Evolutionary conservation across 2,113 vertebrate genomes (phyloP).

Genomic region (Dromiciops gliroides): DNA sequence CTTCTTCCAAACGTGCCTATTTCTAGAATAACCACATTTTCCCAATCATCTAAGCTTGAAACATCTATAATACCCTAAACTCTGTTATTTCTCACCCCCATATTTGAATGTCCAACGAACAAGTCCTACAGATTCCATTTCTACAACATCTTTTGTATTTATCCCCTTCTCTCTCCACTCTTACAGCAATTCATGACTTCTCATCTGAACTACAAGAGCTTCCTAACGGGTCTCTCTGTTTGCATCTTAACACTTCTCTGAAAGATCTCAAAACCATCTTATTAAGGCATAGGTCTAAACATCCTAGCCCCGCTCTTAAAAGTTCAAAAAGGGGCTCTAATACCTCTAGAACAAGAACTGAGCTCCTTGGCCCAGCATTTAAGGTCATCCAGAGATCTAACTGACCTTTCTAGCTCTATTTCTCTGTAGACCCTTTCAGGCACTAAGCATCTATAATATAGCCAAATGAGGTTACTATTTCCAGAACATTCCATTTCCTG

Average conservation of each 20-base stretch:
- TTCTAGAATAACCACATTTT: background rate
- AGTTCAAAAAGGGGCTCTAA: background rate
- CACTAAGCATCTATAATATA: background rate
- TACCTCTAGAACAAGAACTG: background rate
- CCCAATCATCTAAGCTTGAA: background rate
- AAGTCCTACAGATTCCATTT: background rate
- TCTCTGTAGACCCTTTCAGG: background rate
- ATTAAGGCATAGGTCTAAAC: background rate
- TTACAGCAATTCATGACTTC: background rate
- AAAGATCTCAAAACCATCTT: background rate
- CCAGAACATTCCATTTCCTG: background rate
- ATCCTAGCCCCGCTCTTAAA: background rate
- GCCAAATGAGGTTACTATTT: background rate
- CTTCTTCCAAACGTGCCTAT: background rate
- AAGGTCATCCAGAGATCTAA: background rate
- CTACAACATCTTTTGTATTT: background rate
- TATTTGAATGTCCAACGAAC: background rate
- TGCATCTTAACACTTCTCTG: background rate
- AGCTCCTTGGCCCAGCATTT: background rate
- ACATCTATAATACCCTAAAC: background rate
- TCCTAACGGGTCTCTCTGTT: background rate
- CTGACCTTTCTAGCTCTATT: background rate
- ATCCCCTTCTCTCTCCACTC: background rate
- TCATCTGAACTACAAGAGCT: background rate
- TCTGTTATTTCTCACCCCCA: background rate